Base-by-base conservation (phyloP, 2,797 vertebrate species). In the Hippopotamyrus pictus region DNA sequence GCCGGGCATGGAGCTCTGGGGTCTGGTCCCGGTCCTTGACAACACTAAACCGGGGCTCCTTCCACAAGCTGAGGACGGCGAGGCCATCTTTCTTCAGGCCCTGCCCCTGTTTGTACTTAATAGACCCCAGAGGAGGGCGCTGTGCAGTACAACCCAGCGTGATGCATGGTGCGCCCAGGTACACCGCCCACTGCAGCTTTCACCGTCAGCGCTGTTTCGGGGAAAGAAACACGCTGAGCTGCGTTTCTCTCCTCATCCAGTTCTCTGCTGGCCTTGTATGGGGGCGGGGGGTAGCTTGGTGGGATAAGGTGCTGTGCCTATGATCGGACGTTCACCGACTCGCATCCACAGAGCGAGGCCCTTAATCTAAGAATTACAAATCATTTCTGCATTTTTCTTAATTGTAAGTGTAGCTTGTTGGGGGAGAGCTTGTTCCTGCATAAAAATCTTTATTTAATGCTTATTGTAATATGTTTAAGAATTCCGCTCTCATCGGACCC, bases 81-180 rank as follows among this genome's bases (percentile, higher is more conserved):
- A 8, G 14, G 46, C 88, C 25, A 51, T 69, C 57, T 37, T 44
- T 54, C 88, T 51, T 69, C 3, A 3, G 17, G 46, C 11, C 57
- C 41, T 44, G 79, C 44, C 79, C 76, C 51, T 11, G n/a, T 41
- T 48, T 83, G 48, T 46, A 9, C 48, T 92, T 93, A 94, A 94
- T 94, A 93, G 94, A 93, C 94, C 91, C 94, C 93, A 90, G 86
- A 6, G 83, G 93, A 91, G 92, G 82, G 88, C 17, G 0, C n/a
- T 51, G 85, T 89, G 29, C 37, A 89, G 89, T 92, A 93, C 94
- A 90, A 59, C 33, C 85, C 41, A 91, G 89, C 91, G 92, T 93
- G 93, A 94, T 94, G 92, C 92, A 94, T 94, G 90, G 91, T 90
- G 57, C 91, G 87, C 90, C 88, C 89, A 90, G 90, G 91, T 92